Evolutionary conservation across 2,797 vertebrate species (phyloP), one percentile per base, ranked within the genome.

Genomic region (Champsocephalus esox): DNA sequence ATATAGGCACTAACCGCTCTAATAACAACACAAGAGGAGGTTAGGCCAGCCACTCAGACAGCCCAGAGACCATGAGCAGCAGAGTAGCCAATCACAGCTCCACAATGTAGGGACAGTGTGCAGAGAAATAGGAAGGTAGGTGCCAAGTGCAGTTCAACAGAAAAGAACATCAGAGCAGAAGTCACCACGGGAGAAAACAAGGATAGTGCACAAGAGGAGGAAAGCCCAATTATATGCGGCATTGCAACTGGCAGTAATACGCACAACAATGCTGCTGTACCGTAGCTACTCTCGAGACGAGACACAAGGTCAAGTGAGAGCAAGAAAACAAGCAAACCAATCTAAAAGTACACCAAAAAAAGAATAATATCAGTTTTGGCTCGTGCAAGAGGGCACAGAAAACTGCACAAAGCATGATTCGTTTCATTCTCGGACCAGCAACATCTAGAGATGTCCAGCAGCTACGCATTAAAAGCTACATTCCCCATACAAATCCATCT

Each of bases 11-110:
- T 88, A 89, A 90, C 79, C 75, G 85, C 77, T 84, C 79, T 89
- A 91, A 93, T 90, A 92, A 92, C 90, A 88, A 86, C 85, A 89
- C 85, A 79, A 81, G 82, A 82, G 81, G 75, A 83, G 78, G 86
- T 77, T 77, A 82, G 79, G 83, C 79, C 69, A 82, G 66, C 76
- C 82, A 73, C 78, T 87, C 84, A 86, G 72, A 88, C 82, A 81
- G 81, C 78, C 54, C 80, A 79, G 88, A 84, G 81, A 89, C 81
- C 81, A 66, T 63, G 62, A 82, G 64, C 79, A 3, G 83, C 83
- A 69, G 79, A 79, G 72, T 48, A 84, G 73, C 89, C 88, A 86
- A 87, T 90, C 90, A 80, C 85, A 76, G 69, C 77, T 56, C 32
- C 19, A 73, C 82, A 79, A 70, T 32, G 55, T 66, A 72, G 80